Evolutionary conservation across 37 sponge, comb jelly and placozoan species (phyloP), one percentile per base, ranked within the genome.

Genomic region (Diacarnus erythraeanus): DNA sequence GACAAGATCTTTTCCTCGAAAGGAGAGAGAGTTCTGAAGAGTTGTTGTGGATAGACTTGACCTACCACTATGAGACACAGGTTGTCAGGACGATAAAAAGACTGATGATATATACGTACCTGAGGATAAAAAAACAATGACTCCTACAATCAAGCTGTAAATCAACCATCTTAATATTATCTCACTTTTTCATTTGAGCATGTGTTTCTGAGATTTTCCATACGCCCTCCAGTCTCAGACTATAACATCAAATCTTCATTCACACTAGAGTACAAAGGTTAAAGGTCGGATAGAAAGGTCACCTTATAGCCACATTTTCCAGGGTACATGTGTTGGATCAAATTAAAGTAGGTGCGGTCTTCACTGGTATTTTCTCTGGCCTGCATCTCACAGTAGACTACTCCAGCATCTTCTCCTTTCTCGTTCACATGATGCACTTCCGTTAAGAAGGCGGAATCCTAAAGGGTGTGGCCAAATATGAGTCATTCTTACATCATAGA

Each of bases 331-430:
- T 70, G 74, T 59, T 87, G 77, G 1, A 76, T 30, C 26, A 98
- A 79, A 22, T 70, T 69, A 38, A 92, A 90, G 66, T 82, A 61
- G 10, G 90, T 75, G 40, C 74, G 65, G 69, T 81, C 73, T 31
- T 92, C 85, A 2, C 75, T 38, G 0, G 94, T 95, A 76, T 93
- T 93, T 85, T 98, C 96, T 2, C 87, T 27, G 2, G 92, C 93
- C 86, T 98, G 99, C 96, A 98, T 95, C 80, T 98, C 99, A 80
- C 99, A 98, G 76, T 98, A 98, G 69, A 98, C 94, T 51, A 98
- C 99, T 26, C 99, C 99, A 0, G 94, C 99, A 88, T 98, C 87
- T 59, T 93, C 89, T 1, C 96, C 99, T 36, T 90, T 79, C 5
- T 87, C 96, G 63, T 89, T 98, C 26, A 98, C 47, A 69, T 98